Evolutionary conservation across 1,140 invertebrate genomes (phyloP), one percentile per base, ranked within the genome.

Genomic region (Eubasilissa regina): DNA sequence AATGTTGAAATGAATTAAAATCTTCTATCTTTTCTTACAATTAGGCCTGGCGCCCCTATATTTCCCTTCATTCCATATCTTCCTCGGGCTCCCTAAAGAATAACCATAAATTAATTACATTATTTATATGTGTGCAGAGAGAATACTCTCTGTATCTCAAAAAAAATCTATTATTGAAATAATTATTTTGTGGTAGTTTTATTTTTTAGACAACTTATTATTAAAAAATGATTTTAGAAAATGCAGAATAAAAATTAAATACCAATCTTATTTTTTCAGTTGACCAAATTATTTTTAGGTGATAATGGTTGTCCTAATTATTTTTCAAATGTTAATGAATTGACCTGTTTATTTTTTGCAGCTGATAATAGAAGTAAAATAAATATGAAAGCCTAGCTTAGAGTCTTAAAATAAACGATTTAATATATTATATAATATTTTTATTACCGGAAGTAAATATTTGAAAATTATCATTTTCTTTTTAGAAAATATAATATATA

Each of bases 51-150:
- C 62, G 83, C 47, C 60, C 86, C 86, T 53, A 83, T 82, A 19
- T 85, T 83, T 44, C 88, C 88, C 82, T 86, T 85, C 9, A 84
- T 86, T 79, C 89, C 89, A 80, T 88, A 87, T 83, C 85, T 85
- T 66, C 89, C 89, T 51, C 87, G 85, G 77, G 85, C 83, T 53
- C 89, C 89, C 89, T 89, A 87, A 47, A 81, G 72, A 80, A 62
- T 62, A 44, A 75, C 21, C 53, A 68, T n/a, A 68, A 43, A 68
- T 51, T 51, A 51, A 51, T 51, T 1, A 51, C n/a, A 51, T 51
- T 51, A 12, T 15, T 51, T 35, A 6, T 35, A 35, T 35, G 6
- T 35, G 25, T 35, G 25, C 25, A 8, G 48, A 51, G 48, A 51
- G 48, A 51, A 12, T 51, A 15, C 3, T 13, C n/a, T 51, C n/a